These are phyloP conservation scores for Lophius piscatorius DNA, from an alignment of 2,113 vertebrate genomes.

Conservation along the genomic window DNA sequence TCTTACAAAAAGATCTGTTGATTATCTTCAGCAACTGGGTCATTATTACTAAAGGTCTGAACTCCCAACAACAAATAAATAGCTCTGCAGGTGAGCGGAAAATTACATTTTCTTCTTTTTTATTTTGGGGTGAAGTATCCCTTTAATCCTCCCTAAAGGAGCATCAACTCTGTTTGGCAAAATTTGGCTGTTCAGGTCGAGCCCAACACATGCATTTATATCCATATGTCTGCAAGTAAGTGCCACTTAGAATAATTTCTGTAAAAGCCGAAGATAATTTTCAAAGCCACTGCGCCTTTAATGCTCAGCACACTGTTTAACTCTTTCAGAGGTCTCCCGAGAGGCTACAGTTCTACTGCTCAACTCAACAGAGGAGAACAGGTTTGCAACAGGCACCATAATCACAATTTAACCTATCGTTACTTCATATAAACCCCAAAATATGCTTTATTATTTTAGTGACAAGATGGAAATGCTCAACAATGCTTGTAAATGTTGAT, in stretches of 20 bases:
- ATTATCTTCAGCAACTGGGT: too few relatives aligned
- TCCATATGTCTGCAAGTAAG: slow-evolving; percentile 24
- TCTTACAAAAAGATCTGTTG: too few relatives aligned
- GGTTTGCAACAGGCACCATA: slow-evolving; percentile 3
- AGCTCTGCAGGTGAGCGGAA: background rate
- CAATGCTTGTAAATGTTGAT: slow-evolving; percentile 9
- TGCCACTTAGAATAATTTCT: slow-evolving; percentile 13
- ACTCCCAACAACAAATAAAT: too few relatives aligned
- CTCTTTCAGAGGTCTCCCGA: slow-evolving; percentile 39
- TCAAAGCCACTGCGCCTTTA: slow-evolving; percentile 48
- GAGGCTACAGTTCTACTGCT: slow-evolving; percentile 9
- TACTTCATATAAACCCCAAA: slow-evolving; percentile 12
- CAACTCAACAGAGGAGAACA: slow-evolving; percentile 30
- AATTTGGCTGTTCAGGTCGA: slow-evolving; percentile 32
- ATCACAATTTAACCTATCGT: slow-evolving; percentile 18
- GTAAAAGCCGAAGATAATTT: slow-evolving; percentile 13
- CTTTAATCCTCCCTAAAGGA: slow-evolving; percentile 53
- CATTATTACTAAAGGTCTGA: too few relatives aligned
- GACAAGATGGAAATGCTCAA: background rate
- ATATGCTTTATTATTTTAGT: slow-evolving; percentile 4
- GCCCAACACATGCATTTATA: slow-evolving; percentile 18
- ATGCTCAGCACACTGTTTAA: slow-evolving; percentile 41
- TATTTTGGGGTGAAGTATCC: too few relatives aligned
- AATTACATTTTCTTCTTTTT: too few relatives aligned
- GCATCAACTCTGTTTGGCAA: slow-evolving; percentile 26